Conservation (phyloP, 2,113 vertebrate species). For the Butastur rufipennis region DNA sequence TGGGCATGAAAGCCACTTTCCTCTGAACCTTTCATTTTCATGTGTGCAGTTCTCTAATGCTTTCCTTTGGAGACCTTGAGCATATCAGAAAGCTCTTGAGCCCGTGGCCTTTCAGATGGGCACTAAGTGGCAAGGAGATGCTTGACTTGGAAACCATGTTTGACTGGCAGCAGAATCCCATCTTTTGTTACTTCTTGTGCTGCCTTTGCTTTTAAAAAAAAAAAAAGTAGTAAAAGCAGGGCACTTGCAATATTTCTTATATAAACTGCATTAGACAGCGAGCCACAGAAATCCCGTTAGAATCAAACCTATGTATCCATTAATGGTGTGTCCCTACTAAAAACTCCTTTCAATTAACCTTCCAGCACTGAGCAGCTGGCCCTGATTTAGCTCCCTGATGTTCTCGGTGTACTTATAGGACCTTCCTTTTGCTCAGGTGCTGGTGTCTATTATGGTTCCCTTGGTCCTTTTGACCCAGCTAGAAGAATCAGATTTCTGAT, state of each 20-base stretch:
- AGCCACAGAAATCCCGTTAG: not conserved
- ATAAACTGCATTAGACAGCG: not conserved
- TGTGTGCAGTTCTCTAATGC: not conserved
- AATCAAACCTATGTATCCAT: not conserved
- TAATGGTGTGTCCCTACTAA: not conserved
- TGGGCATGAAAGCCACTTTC: not conserved
- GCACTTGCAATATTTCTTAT: not conserved
- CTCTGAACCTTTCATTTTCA: not conserved
- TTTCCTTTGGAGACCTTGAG: not conserved
- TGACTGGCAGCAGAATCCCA: not conserved
- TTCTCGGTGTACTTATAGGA: not conserved
- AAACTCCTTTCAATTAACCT: not conserved
- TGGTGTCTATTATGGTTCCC: not conserved
- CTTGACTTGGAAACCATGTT: not conserved
- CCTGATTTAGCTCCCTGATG: not conserved
- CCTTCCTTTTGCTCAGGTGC: not conserved
- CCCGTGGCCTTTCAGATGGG: not conserved
- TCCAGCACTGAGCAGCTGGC: not conserved
- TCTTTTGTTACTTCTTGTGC: not conserved
- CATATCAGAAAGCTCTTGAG: slow-evolving; percentile 8
- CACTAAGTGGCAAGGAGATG: not conserved
- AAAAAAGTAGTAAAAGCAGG: not conserved
- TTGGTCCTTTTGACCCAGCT: not conserved
- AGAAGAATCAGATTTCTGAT: not conserved
- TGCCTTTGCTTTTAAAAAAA: not conserved